Percentiles rank a stretch among this genome's conserved stretches.
Conservation (phyloP, 2,888 invertebrate genomes). For the Eristalinus aeneus region DNA sequence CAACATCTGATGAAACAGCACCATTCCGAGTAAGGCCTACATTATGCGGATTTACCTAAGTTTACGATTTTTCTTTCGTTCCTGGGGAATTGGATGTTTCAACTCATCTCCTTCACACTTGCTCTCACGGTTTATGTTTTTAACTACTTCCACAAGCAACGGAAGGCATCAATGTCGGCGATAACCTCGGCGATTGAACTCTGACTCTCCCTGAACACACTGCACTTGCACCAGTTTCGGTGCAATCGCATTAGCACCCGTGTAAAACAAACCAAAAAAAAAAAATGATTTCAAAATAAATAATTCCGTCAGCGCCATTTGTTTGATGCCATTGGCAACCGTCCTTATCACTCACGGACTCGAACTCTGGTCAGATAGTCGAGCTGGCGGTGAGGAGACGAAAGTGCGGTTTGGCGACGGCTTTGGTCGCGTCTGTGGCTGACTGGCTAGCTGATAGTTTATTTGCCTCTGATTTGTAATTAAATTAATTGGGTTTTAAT, state of each 20-base stretch:
- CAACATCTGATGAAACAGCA: too few relatives aligned
- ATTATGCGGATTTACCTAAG: too few relatives aligned
- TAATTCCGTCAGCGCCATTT: background rate
- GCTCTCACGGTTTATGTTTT: too few relatives aligned
- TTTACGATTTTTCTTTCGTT: too few relatives aligned
- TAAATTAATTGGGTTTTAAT: constrained; percentile 80
- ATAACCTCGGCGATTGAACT: background rate
- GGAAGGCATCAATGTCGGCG: background rate
- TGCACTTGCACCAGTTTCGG: background rate
- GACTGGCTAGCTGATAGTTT: background rate
- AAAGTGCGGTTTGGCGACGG: background rate
- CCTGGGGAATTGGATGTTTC: too few relatives aligned
- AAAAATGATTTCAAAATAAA: background rate
- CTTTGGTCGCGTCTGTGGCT: background rate
- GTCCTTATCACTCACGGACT: background rate
- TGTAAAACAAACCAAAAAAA: too few relatives aligned
- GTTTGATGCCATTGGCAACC: background rate
- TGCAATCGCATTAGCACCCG: background rate
- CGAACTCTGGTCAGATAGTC: background rate
- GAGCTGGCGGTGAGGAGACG: background rate
- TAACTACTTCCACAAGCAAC: background rate
- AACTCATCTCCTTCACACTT: too few relatives aligned
- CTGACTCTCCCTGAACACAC: background rate
- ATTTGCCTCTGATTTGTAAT: constrained; percentile 75
- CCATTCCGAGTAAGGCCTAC: too few relatives aligned